Conservation (phyloP, 1,140 invertebrate species). For the Coelopa frigida region DNA sequence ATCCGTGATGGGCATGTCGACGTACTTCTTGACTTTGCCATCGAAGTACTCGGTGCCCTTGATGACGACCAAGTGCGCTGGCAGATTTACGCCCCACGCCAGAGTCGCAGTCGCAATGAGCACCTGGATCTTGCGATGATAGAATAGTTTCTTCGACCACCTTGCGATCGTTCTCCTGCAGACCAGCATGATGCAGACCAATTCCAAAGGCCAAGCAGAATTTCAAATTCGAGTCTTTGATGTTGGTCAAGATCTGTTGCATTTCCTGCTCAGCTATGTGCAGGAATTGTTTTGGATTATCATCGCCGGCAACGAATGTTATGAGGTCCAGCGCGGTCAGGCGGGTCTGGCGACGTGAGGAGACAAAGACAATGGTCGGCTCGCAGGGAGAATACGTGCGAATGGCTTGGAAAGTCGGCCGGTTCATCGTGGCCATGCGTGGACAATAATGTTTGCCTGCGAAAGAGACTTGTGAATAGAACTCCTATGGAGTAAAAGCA, state of each 20-base stretch:
- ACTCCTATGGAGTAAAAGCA: too few relatives aligned
- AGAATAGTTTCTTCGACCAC: conserved; percentile 92
- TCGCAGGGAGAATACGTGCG: conserved; percentile 83
- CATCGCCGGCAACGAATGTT: conserved; percentile 82
- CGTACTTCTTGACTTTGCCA: conserved; percentile 91
- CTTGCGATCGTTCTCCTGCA: conserved; percentile 85
- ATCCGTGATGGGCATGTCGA: conserved; percentile 99
- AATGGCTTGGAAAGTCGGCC: conserved; percentile 95
- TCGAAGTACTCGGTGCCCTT: conserved; percentile 97
- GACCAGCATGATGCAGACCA: conserved; percentile 94
- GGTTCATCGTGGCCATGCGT: conserved; percentile 99
- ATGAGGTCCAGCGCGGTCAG: conserved; percentile 95
- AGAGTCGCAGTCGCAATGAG: conserved; percentile 94
- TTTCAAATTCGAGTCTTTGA: conserved; percentile 88
- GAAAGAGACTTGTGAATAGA: conserved; percentile 48
- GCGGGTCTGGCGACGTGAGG: conserved; percentile 93
- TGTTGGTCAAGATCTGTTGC: conserved; percentile 63
- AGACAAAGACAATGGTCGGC: conserved; percentile 93
- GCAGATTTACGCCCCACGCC: conserved; percentile 99
- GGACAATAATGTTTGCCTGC: conserved; percentile 95
- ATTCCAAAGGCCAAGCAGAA: conserved; percentile 95
- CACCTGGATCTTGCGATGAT: conserved; percentile 97
- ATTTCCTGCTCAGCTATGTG: conserved; percentile 82
- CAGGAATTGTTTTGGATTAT: conserved; percentile 92
- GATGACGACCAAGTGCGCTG: conserved; percentile 63